Base-by-base conservation (phyloP, 2,888 invertebrate species). In the Heteropelma amictum region DNA sequence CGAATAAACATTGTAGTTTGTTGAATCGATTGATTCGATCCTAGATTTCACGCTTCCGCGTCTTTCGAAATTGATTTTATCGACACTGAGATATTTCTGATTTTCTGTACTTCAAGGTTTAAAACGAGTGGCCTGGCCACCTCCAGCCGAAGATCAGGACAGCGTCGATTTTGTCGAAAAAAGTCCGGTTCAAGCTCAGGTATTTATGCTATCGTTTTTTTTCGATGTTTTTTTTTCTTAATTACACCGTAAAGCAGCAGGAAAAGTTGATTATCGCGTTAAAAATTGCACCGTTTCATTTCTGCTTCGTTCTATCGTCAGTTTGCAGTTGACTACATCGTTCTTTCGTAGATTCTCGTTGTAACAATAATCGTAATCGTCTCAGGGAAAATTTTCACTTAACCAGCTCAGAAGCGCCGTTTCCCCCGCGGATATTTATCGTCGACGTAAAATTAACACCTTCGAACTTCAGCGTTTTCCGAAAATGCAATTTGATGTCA, bases 91-190 rank as follows among this genome's bases (percentile, higher is more conserved):
- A 14, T 12, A 35, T 38, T 8, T 21, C 28, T 28, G 67, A 79
- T 80, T 42, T 12, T 49, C 23, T 23, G 30, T 4, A 88, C 88
- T 92, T 92, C 10, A 91, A 96, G 96, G 94, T 89, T 92, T 94
- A 84, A 96, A 95, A 91, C 93, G 95, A 90, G 95, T 96, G 85
- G 95, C 95, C 90, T 96, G 96, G 96, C 96, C 96, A 80, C 96
- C 96, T 83, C 92, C 92, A 81, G 90, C 91, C 81, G 93, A 93
- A 87, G 93, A 93, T 80, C 92, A 93, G 88, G 93, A 93, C 79
- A 92, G 92, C 89, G 90, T 92, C 82, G 92, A 92, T 81, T 91
- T 88, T 76, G 83, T 87, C 49, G 90, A 91, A 84, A 90, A 92
- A 84, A 90, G 88, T 82, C 89, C 91, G 76, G 89, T 90, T 76